Percentiles rank a stretch among this genome's conserved stretches.
Conservation (phyloP, 2,797 vertebrate species). For the Peromyscus eremicus region DNA sequence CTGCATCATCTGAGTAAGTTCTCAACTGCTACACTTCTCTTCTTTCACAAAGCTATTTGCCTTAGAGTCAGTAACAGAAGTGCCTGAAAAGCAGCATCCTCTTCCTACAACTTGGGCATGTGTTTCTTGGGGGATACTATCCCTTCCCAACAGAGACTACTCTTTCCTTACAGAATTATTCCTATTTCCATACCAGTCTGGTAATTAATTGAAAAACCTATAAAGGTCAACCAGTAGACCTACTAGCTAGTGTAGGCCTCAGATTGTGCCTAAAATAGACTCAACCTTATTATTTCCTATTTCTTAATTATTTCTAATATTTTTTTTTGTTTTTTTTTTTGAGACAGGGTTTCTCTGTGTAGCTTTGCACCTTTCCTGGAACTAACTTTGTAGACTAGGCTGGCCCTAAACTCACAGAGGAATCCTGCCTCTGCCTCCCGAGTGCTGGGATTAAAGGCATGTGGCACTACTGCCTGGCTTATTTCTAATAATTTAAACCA, state of each 20-base stretch:
- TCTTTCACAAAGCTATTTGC: no score
- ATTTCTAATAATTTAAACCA: not conserved
- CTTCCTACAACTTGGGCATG: not conserved
- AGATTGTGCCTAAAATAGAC: not conserved
- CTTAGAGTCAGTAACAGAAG: not conserved
- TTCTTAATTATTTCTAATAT: constrained; percentile 3
- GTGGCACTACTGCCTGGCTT: not conserved
- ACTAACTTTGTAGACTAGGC: no score
- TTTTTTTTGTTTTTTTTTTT: no score
- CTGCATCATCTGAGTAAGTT: not conserved
- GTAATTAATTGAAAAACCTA: not conserved
- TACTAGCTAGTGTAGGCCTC: not conserved
- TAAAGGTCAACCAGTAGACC: not conserved
- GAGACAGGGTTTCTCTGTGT: no score
- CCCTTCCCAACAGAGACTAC: not conserved
- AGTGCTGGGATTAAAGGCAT: no score
- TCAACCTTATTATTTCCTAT: not conserved
- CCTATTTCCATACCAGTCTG: not conserved
- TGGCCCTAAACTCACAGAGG: no score
- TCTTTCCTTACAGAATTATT: not conserved
- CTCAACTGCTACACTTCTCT: not conserved
- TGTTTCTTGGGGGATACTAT: not conserved
- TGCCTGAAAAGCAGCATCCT: not conserved
- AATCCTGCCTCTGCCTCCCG: no score
- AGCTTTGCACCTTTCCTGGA: no score